Evolutionary conservation across 2,888 invertebrate species (phyloP).

Genomic region (Drosophila demipolita): DNA sequence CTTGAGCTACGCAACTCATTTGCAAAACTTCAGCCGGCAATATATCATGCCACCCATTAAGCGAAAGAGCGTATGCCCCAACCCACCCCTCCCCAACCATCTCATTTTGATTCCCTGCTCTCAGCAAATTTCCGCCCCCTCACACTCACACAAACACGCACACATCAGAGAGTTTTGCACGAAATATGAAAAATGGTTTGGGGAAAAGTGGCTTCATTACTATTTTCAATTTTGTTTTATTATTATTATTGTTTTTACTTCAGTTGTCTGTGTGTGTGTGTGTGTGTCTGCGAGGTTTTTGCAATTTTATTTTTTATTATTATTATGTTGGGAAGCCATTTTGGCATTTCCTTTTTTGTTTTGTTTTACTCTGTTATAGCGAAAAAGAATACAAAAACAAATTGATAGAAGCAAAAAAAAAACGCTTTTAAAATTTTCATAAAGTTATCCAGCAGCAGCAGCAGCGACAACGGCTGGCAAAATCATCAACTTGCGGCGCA

Average conservation of each 20-base stretch:
- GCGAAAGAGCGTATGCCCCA: slow-evolving; percentile 19
- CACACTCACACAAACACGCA: slow-evolving; percentile 34
- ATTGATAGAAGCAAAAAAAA: slow-evolving; percentile 11
- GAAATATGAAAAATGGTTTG: slow-evolving; percentile 24
- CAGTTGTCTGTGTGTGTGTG: slow-evolving; percentile 17
- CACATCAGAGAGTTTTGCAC: slow-evolving; percentile 35
- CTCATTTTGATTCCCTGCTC: not conserved
- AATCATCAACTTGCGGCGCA: slow-evolving; percentile 52
- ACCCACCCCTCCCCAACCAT: not conserved
- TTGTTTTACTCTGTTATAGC: slow-evolving; percentile 18
- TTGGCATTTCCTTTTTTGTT: slow-evolving; percentile 43
- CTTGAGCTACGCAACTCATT: slow-evolving; percentile 70
- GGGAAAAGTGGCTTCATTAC: slow-evolving; percentile 80
- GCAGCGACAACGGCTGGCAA: slow-evolving; percentile 29
- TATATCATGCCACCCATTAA: slow-evolving; percentile 76
- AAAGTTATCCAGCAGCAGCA: slow-evolving; percentile 16
- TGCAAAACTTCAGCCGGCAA: slow-evolving; percentile 77
- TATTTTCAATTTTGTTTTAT: slow-evolving; percentile 83
- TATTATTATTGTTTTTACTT: slow-evolving; percentile 60
- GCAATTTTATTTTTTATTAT: slow-evolving; percentile 70
- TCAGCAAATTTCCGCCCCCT: slow-evolving; percentile 75
- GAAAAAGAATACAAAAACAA: slow-evolving; percentile 29
- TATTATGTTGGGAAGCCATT: slow-evolving; percentile 64
- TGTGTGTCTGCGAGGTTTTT: slow-evolving; percentile 41
- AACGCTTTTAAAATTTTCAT: slow-evolving; percentile 62